Evolutionary conservation across 2,888 invertebrate genomes (phyloP).

Genomic region (Xestia xanthographa): DNA sequence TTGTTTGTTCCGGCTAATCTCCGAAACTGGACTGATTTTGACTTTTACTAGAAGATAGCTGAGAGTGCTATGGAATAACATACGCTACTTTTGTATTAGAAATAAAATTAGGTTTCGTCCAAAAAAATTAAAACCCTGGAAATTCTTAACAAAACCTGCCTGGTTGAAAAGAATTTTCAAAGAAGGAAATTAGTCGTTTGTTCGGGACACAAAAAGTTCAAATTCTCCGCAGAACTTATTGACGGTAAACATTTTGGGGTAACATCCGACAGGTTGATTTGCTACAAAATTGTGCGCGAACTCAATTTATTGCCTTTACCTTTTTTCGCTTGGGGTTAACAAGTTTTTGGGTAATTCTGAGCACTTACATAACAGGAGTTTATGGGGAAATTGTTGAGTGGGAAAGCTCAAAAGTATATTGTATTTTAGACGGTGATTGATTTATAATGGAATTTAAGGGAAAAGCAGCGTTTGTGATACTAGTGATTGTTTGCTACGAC

Average conservation of each 20-base stretch:
- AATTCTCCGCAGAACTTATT: conserved; percentile 34
- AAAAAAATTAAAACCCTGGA: too few relatives aligned
- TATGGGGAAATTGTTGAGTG: conserved; percentile 6
- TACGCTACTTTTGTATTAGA: too few relatives aligned
- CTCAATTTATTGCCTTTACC: conserved; percentile 48
- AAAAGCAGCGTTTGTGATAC: background rate
- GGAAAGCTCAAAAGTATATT: background rate
- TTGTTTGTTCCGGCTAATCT: background rate
- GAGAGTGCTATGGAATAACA: background rate
- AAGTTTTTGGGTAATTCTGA: conserved; percentile 40
- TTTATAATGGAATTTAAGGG: background rate
- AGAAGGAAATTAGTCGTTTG: background rate
- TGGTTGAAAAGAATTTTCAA: background rate
- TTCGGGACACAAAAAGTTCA: conserved; percentile 17
- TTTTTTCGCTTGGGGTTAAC: conserved; percentile 37
- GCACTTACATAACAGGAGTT: conserved; percentile 20
- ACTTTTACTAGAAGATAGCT: background rate
- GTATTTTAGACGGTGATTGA: background rate
- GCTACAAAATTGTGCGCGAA: conserved; percentile 53
- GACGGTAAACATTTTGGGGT: conserved; percentile 40
- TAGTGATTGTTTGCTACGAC: background rate
- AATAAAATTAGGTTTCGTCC: too few relatives aligned
- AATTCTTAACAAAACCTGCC: too few relatives aligned
- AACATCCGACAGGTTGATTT: conserved; percentile 49
- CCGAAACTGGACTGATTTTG: background rate